Base-by-base conservation (phyloP, 2,113 vertebrate species). In the Poeciliopsis turrubarensis region DNA sequence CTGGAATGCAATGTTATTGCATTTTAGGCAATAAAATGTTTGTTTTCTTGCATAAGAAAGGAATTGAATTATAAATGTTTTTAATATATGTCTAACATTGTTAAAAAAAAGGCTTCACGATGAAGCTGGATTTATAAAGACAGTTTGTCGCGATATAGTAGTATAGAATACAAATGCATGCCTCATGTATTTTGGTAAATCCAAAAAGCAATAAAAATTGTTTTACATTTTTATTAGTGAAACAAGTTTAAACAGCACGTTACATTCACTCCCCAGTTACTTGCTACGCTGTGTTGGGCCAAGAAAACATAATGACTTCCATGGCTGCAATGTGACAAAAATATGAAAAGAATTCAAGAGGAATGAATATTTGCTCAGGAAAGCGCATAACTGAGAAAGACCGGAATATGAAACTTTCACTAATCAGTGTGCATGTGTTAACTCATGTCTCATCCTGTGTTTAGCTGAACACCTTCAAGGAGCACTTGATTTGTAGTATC, bases 381-480 rank as follows among this genome's bases (percentile, higher is more conserved):
- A 57, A n/a, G 9, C 7, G 25, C 10, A 47, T 17, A 47, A 47
- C 44, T 47, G 44, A 47, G 44, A 47, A 47, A 47, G 17, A 47
- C 25, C 8, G 22, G 7, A 25, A 32, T 82, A 64, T 83, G 68
- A 73, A 39, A 60, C 51, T 34, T 72, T 77, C 10, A 85, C 83
- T 86, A 77, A 29, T 62, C 47, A 70, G 70, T 39, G 34, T 85
- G 73, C 83, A 70, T 87, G 72, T 60, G 41, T 85, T 75, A 65
- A 77, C 73, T 75, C 60, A 30, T 67, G 63, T 41, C 82, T 84
- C 65, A 80, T 70, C 22, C 4, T 67, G 22, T 81, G 63, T 81
- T 65, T 31, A 68, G 57, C 60, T 73, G 29, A 61, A 72, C 17
- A 62, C 67, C 68, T 30, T 44, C 72, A 70, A 77, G 60, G 64